Evolutionary conservation across 2,888 invertebrate genomes (phyloP), one percentile per base, ranked within the genome.

Genomic region (Himalopsyche tibetana): DNA sequence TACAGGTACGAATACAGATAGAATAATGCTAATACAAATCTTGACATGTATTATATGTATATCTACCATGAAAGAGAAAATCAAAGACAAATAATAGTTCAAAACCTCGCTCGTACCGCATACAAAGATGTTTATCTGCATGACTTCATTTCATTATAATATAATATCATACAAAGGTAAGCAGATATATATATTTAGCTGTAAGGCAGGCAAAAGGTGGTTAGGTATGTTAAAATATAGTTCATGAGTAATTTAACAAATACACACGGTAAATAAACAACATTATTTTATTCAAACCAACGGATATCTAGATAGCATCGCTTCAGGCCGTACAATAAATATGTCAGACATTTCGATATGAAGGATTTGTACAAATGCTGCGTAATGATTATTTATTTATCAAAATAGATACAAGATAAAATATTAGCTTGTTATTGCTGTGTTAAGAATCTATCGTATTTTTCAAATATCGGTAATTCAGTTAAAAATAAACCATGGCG

Each of bases 41-140:
- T 38, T 74, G 74, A 74, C 74, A 74, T 74, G 12, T 74, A 38
- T 38, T 4, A 4, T 38, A 28, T 28, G 28, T 28, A 2, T 28
- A 28, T 28, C 28, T 28, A 28, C 28, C 28, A 38, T 74, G 5
- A 74, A 74, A 38, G 74, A 74, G 38, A 74, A 74, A 74, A 74
- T 74, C 74, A 74, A 74, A 74, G 74, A 12, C 74, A 74, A 38
- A 74, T 74, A 74, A 38, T 38, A 28, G 74, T 74, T 74, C 74
- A 9, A 74, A 74, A 74, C 74, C 36, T 36, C 36, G 74, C 74
- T 74, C 36, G 36, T 74, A 36, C 15, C 38, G n/a, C 36, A 38
- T 74, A 74, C 36, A 74, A 38, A 74, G 74, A 74, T 74, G 38
- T 38, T 74, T 74, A 38, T 74, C 28, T 74, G 38, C 74, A 38